A percentile compares a stretch with the other conserved stretches of the same genome.
These are phyloP conservation scores for Cossypha heuglini DNA, from an alignment of 2,797 vertebrate species.

Conservation along the genomic window DNA sequence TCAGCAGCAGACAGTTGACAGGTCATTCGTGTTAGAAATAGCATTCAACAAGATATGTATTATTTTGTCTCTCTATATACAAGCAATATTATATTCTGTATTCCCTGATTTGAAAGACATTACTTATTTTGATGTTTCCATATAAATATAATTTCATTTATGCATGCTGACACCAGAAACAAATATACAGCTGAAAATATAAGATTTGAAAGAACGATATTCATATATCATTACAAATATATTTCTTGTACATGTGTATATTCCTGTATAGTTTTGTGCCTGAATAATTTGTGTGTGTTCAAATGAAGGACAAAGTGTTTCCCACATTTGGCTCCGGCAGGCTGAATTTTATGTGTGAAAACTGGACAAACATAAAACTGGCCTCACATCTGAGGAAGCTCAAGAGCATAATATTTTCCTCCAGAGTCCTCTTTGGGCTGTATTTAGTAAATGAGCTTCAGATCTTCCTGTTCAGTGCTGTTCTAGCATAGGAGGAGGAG, in stretches of 20 bases:
- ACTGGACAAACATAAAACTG: background rate
- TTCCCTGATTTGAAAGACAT: background rate
- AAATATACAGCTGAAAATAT: background rate
- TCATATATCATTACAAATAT: background rate
- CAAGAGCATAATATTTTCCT: background rate
- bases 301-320: slow-evolving; percentile 22
- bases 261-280: background rate
- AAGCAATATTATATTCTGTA: background rate
- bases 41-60: background rate
- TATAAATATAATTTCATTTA: background rate
- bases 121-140: background rate
- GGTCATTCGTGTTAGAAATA: background rate
- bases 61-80: background rate
- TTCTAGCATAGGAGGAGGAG: background rate
- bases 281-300: background rate
- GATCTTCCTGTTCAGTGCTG: background rate
- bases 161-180: background rate
- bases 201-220: background rate
- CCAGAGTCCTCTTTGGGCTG: background rate
- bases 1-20: background rate
- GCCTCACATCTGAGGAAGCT: slow-evolving; percentile 23
- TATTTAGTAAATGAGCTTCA: slow-evolving; percentile 3
- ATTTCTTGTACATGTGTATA: background rate
- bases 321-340: background rate
- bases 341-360: background rate